phyloP scores from a whole-genome alignment of 1,140 invertebrate genomes.

The Babylonia areolata region DNA sequence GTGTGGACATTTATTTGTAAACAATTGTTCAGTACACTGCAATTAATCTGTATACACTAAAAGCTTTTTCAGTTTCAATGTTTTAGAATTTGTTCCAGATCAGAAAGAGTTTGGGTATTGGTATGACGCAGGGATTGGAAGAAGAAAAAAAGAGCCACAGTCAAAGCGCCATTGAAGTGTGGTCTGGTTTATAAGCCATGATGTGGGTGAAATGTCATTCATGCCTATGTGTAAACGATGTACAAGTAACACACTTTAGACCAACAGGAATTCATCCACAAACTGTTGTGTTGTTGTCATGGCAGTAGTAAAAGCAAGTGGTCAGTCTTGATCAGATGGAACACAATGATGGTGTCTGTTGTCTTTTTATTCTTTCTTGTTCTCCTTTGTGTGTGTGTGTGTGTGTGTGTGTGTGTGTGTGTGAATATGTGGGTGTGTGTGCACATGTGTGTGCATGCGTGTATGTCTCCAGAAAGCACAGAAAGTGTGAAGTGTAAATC shows the following conservation, averaged over 20 bases:
- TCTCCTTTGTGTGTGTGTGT: neutral
- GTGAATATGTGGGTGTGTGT: no score
- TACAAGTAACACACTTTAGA: neutral
- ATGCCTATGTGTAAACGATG: neutral
- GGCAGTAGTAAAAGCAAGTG: neutral
- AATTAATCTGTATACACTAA: neutral
- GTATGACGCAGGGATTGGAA: neutral
- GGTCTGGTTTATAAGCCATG: neutral
- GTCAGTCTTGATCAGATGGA: neutral
- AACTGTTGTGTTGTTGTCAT: neutral
- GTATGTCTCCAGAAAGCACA: no score
- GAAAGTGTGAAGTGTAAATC: no score
- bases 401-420: conserved; percentile 1
- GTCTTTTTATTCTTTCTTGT: neutral
- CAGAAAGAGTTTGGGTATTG: neutral
- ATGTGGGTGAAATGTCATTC: neutral
- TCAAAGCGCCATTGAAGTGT: neutral
- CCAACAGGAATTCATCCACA: neutral
- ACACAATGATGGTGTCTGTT: neutral
- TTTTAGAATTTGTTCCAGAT: neutral
- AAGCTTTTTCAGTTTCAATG: conserved; percentile 1
- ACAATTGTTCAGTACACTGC: conserved; percentile 15
- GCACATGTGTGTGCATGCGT: no score
- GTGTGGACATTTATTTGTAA: conserved; percentile 13
- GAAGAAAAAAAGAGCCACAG: neutral